These are phyloP conservation scores for Sipha flava DNA, from an alignment of 1,140 invertebrate genomes.

Conservation along the genomic window DNA sequence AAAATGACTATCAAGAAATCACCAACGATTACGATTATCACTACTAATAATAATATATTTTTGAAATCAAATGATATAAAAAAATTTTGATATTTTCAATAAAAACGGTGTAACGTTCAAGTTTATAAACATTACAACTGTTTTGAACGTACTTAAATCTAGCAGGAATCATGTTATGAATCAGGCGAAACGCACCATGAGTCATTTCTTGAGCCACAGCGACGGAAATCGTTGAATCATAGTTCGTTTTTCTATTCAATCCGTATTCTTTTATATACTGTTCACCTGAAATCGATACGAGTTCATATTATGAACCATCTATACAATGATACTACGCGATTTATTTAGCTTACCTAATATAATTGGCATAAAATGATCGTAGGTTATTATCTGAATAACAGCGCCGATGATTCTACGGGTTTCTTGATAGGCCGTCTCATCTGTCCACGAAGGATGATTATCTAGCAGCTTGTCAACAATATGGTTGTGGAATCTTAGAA, in stretches of 20 bases:
- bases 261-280: not conserved
- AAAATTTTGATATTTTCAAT: too few species aligned
- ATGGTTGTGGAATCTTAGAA: constrained; percentile 75
- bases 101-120: too few species aligned
- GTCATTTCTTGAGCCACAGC: constrained; percentile 10
- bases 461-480: constrained; percentile 54
- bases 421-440: constrained; percentile 74
- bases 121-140: too few species aligned
- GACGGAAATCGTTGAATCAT: not conserved
- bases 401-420: constrained; percentile 65
- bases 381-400: constrained; percentile 77
- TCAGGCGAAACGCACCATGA: not conserved
- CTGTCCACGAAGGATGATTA: constrained; percentile 74
- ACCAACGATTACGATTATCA: too few species aligned
- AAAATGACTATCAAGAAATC: too few species aligned
- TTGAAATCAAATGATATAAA: too few species aligned
- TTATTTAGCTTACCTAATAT: constrained; percentile 65
- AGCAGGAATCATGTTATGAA: constrained; percentile 3
- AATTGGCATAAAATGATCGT: constrained; percentile 74
- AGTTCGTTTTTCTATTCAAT: not conserved
- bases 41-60: too few species aligned
- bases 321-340: too few species aligned
- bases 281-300: not conserved
- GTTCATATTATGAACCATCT: too few species aligned
- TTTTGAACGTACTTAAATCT: not conserved